A percentile compares a stretch with the other conserved stretches of the same genome.
These are phyloP conservation scores for Leiothrix lutea DNA, from an alignment of 2,113 vertebrate genomes.

Conservation along the genomic window DNA sequence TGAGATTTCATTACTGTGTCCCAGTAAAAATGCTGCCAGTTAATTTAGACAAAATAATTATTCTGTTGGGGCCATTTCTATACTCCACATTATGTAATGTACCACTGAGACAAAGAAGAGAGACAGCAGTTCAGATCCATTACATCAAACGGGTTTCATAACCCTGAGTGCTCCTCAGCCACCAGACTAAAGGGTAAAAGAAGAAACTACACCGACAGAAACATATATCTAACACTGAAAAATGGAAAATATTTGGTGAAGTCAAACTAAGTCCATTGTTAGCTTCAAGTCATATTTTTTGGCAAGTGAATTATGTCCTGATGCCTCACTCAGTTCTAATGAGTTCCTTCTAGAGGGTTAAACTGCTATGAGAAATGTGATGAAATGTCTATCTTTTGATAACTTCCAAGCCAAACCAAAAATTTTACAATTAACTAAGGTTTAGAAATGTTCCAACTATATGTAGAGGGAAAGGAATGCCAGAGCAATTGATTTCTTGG, in stretches of 20 bases:
- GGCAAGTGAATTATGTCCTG: background rate
- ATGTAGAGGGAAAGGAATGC: background rate
- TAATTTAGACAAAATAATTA: background rate
- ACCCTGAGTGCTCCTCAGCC: background rate
- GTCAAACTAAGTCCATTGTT: background rate
- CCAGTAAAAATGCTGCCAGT: background rate
- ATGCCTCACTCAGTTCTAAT: background rate
- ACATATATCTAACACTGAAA: background rate
- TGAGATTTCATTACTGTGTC: background rate
- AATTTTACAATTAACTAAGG: background rate
- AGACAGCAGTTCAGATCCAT: background rate
- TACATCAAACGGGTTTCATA: background rate
- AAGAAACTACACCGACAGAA: background rate
- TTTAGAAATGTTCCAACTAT: background rate
- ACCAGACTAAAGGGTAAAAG: background rate
- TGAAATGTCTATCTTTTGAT: background rate
- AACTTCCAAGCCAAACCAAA: constrained; percentile 15
- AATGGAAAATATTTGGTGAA: background rate
- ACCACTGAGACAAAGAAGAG: background rate
- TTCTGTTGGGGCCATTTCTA: background rate
- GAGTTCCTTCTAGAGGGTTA: background rate
- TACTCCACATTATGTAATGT: background rate
- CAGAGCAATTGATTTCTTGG: constrained; percentile 10
- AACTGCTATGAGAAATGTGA: background rate
- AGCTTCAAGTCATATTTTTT: background rate